phyloP scores from a whole-genome alignment of 2,888 invertebrate genomes.

The Rhamphomyia laevipes region DNA sequence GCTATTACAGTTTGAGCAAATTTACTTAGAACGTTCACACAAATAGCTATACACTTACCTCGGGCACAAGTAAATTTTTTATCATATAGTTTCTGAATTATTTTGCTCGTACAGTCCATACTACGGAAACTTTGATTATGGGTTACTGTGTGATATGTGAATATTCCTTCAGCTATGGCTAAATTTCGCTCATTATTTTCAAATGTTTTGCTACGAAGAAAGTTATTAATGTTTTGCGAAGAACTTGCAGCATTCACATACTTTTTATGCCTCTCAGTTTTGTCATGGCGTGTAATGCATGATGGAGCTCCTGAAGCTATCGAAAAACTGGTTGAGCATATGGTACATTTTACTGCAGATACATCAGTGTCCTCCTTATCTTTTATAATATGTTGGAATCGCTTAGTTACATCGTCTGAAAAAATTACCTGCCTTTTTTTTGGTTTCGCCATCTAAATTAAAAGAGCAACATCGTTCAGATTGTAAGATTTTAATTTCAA shows the following conservation, averaged over 20 bases:
- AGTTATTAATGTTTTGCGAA: background rate
- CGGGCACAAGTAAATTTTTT: conserved; percentile 7
- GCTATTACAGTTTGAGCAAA: background rate
- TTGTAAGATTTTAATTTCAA: no score
- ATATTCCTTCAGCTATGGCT: conserved; percentile 5
- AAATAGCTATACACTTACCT: background rate
- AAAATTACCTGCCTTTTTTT: background rate
- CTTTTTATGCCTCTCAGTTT: background rate
- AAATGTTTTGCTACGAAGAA: background rate
- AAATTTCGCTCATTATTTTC: background rate
- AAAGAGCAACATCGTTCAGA: background rate
- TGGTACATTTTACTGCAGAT: background rate
- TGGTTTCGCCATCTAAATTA: background rate
- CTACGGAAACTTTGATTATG: conserved; percentile 13
- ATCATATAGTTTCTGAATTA: conserved; percentile 6
- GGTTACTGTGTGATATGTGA: conserved; percentile 9
- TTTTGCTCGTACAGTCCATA: conserved; percentile 8
- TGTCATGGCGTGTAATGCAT: background rate
- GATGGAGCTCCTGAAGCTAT: background rate
- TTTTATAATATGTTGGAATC: background rate
- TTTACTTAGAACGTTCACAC: background rate
- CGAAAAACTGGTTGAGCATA: background rate
- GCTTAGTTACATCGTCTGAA: background rate
- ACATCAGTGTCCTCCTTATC: background rate
- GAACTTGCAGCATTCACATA: background rate